Base-by-base conservation (phyloP, 2,888 invertebrate species). In the Colostygia pectinataria region DNA sequence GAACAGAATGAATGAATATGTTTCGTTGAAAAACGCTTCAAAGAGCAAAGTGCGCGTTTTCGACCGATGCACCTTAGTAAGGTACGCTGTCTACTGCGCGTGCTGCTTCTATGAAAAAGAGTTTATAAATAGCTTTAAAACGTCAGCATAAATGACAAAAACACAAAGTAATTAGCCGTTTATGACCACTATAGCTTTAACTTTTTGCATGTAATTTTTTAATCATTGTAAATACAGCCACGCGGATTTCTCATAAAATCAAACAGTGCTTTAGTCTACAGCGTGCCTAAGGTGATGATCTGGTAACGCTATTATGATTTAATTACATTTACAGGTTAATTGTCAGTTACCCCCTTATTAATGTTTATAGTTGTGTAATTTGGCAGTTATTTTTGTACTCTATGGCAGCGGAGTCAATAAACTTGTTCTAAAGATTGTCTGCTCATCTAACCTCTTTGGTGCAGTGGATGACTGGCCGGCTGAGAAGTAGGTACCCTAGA, bases 1-100 rank as follows among this genome's bases (percentile, higher is more conserved):
- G 80, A 71, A 83, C 81, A 61, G 59, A 60, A 61, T 58, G 59
- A 60, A 61, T 58, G 67, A 67, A 64, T 63, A 60, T 61, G 43
- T 59, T 48, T 56, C 45, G 54, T 51, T 57, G 55, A 59, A 66
- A 70, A 60, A 56, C 53, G 55, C 57, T 63, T 60, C 58, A 55
- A 55, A 61, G 49, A 53, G 39, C 54, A 50, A 51, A 40, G 31
- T 47, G 50, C 44, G 41, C 39, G 51, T 57, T 42, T 45, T 50
- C 51, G 55, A 56, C 53, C 39, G 56, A 60, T 64, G 62, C 66
- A 55, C 37, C 34, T 45, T 37, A 43, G 36, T 36, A n/a, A 25
- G n/a, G 40, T 3, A 2, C 13, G 18, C 2, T 23, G 18, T 29
- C 31, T 15, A 40, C 29, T 29, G 9, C 24, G 13, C 28, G 2